Evolutionary conservation across 1,140 invertebrate genomes (phyloP).

Genomic region (Megalopta genalis): DNA sequence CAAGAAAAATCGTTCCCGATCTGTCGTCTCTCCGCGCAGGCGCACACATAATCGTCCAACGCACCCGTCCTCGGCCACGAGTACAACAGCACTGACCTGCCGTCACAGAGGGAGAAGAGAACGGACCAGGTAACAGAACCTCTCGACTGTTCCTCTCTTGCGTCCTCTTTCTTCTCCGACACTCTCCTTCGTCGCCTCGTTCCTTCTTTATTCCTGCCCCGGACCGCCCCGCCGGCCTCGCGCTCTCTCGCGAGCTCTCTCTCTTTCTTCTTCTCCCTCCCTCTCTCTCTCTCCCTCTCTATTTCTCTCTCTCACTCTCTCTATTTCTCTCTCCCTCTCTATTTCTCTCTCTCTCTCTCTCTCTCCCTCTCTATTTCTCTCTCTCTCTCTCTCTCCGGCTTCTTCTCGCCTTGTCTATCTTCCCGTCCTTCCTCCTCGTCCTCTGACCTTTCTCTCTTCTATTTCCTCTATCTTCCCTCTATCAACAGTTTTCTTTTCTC

Average conservation of each 20-base stretch:
- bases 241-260: no score
- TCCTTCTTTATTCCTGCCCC: neutral
- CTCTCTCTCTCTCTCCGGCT: no score
- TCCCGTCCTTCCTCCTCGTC: no score
- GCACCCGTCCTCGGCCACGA: slow-evolving; percentile 59
- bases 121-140: slow-evolving; percentile 68
- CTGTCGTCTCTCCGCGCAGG: neutral
- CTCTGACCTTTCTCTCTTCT: no score
- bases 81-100: slow-evolving; percentile 73
- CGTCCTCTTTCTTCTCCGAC: slow-evolving; percentile 27
- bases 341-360: no score
- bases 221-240: neutral
- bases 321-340: no score
- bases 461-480: no score
- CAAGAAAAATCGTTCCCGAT: neutral
- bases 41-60: slow-evolving; percentile 18
- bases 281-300: neutral
- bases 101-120: slow-evolving; percentile 64
- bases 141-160: slow-evolving; percentile 50
- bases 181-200: neutral
- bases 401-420: no score
- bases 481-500: no score
- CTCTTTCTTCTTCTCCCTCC: slow-evolving; percentile 5
- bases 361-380: no score
- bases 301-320: no score